phyloP scores from a whole-genome alignment of 2,113 vertebrate genomes.

The Paracanthobrama guichenoti region DNA sequence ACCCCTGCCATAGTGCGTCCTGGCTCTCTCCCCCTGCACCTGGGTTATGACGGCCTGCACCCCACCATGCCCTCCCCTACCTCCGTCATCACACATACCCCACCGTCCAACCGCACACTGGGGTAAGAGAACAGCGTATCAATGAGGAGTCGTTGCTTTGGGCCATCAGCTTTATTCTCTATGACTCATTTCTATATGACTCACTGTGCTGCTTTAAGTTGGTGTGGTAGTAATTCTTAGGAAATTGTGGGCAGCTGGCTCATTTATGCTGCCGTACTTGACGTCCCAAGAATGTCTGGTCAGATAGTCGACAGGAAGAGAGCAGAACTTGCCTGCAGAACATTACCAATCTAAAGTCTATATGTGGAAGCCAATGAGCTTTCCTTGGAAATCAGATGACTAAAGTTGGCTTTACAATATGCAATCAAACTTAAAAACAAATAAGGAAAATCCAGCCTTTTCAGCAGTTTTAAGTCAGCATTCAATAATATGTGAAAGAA shows the following conservation, averaged over 20 bases:
- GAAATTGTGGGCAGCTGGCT: slow-evolving; percentile 2
- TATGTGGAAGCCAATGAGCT: no score
- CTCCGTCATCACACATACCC: slow-evolving; percentile 95
- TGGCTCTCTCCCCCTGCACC: slow-evolving; percentile 89
- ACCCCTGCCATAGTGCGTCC: slow-evolving; percentile 94
- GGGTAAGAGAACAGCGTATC: slow-evolving; percentile 77
- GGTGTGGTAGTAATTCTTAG: neutral
- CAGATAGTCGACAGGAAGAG: neutral
- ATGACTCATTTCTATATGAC: slow-evolving; percentile 23
- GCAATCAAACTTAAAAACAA: no score
- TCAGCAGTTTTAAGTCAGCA: no score
- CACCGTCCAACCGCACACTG: slow-evolving; percentile 90
- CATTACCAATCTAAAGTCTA: no score
- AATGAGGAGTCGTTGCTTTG: neutral
- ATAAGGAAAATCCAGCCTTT: no score
- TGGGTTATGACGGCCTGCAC: slow-evolving; percentile 89
- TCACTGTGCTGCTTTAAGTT: neutral
- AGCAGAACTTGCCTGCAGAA: neutral
- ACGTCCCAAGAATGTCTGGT: neutral
- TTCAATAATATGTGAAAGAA: no score
- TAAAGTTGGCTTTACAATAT: no score
- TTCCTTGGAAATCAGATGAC: no score
- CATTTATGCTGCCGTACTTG: neutral
- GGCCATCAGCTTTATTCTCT: neutral
- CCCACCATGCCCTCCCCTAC: slow-evolving; percentile 95